Conservation (phyloP, 2,797 vertebrate species). For the Sparus aurata region DNA sequence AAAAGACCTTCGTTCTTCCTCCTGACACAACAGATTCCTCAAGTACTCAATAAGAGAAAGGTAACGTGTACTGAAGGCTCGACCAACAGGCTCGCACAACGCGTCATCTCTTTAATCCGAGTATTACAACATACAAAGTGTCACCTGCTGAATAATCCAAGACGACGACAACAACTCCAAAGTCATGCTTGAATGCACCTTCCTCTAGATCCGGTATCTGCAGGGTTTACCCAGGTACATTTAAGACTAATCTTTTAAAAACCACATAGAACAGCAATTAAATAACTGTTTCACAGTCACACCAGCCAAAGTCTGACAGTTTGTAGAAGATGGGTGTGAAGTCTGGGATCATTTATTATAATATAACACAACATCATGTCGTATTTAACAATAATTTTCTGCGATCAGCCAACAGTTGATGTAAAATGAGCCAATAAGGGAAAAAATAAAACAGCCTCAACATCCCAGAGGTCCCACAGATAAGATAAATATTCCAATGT, state of each 20-base stretch:
- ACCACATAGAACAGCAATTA: no score
- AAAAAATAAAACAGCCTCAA: neutral
- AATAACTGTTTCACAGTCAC: no score
- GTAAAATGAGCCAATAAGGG: neutral
- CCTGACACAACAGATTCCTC: neutral
- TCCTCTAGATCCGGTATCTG: neutral
- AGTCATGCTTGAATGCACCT: neutral
- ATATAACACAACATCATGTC: no score
- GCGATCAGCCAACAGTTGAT: neutral
- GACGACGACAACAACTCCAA: neutral
- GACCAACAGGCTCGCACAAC: no score
- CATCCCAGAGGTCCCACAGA: neutral
- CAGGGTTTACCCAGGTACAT: no score
- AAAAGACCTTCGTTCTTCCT: no score
- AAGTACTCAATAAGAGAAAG: neutral
- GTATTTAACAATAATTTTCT: neutral
- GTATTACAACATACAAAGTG: neutral
- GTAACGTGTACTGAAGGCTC: neutral
- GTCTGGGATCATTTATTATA: neutral
- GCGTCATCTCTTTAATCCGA: neutral
- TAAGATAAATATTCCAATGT: neutral
- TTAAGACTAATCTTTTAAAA: no score
- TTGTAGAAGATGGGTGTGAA: no score
- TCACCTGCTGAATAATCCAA: neutral
- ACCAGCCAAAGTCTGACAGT: no score